Conservation (phyloP, 1,140 invertebrate species). For the Neuroterus valhalla region DNA sequence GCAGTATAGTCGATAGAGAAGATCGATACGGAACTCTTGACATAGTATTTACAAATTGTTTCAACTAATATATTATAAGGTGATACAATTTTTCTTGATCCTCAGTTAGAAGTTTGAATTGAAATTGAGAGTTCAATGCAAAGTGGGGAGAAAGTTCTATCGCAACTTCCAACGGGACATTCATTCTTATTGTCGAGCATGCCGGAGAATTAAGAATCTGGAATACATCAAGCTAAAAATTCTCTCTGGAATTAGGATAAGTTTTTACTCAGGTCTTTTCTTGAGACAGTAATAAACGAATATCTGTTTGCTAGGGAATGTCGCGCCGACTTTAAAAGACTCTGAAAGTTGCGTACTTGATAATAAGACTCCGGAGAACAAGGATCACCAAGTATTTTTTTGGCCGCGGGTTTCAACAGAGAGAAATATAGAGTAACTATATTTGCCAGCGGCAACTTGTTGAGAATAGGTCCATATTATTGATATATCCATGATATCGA, state of each 20-base stretch:
- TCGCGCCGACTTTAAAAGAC: slow-evolving; percentile 31
- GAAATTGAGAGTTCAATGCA: too few relatives aligned
- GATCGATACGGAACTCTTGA: too few relatives aligned
- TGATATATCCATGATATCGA: too few relatives aligned
- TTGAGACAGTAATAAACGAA: not conserved
- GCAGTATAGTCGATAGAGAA: too few relatives aligned
- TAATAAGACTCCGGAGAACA: slow-evolving; percentile 32
- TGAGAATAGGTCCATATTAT: too few relatives aligned
- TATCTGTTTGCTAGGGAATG: not conserved
- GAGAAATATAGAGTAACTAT: too few relatives aligned
- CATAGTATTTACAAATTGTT: too few relatives aligned
- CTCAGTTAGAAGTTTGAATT: too few relatives aligned
- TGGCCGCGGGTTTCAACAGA: not conserved
- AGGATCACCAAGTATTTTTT: slow-evolving; percentile 14
- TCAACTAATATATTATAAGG: too few relatives aligned
- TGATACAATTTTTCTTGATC: too few relatives aligned
- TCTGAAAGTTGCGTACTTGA: slow-evolving; percentile 41
- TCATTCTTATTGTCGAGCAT: not conserved
- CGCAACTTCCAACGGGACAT: not conserved
- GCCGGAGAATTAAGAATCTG: not conserved
- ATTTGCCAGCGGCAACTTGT: too few relatives aligned
- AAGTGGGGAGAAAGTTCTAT: too few relatives aligned
- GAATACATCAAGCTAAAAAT: not conserved
- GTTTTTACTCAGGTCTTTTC: not conserved
- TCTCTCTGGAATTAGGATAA: not conserved